phyloP scores from a whole-genome alignment of 1,140 invertebrate species.

The Calosoma granatense region DNA sequence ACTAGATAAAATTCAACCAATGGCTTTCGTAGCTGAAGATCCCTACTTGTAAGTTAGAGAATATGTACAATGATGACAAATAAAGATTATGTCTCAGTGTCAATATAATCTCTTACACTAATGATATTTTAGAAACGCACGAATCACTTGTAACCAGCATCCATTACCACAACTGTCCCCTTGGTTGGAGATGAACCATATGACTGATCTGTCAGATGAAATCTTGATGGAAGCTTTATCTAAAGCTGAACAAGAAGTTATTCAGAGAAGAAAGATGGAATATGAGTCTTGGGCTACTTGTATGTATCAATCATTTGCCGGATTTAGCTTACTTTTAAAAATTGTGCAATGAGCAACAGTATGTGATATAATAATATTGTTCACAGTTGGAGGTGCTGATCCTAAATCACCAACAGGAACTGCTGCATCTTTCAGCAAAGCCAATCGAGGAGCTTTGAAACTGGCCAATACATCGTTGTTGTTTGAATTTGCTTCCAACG shows the following conservation, averaged over 20 bases:
- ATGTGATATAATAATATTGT: too few species aligned
- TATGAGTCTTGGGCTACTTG: constrained; percentile 62
- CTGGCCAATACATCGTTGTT: constrained; percentile 81
- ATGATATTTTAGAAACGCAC: constrained; percentile 52
- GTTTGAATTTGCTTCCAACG: constrained; percentile 76
- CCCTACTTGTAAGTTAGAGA: constrained; percentile 67
- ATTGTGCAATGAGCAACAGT: too few species aligned
- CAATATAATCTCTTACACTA: constrained; percentile 2
- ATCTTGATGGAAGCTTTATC: constrained; percentile 54
- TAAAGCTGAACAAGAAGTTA: constrained; percentile 62
- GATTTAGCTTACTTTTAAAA: background rate
- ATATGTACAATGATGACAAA: background rate
- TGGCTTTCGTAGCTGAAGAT: constrained; percentile 81
- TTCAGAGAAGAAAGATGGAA: constrained; percentile 59
- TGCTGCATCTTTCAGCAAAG: constrained; percentile 79
- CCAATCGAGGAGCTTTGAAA: constrained; percentile 68
- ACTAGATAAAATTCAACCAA: constrained; percentile 58
- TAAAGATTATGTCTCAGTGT: background rate
- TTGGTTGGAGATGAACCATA: constrained; percentile 48
- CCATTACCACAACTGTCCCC: constrained; percentile 48
- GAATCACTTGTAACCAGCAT: constrained; percentile 65
- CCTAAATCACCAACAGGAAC: constrained; percentile 76
- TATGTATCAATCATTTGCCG: constrained; percentile 38
- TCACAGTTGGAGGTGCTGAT: constrained; percentile 65
- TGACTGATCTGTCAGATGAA: constrained; percentile 39